Evolutionary conservation across 2,113 vertebrate species (phyloP).

Genomic region (Siphamia tubifer): DNA sequence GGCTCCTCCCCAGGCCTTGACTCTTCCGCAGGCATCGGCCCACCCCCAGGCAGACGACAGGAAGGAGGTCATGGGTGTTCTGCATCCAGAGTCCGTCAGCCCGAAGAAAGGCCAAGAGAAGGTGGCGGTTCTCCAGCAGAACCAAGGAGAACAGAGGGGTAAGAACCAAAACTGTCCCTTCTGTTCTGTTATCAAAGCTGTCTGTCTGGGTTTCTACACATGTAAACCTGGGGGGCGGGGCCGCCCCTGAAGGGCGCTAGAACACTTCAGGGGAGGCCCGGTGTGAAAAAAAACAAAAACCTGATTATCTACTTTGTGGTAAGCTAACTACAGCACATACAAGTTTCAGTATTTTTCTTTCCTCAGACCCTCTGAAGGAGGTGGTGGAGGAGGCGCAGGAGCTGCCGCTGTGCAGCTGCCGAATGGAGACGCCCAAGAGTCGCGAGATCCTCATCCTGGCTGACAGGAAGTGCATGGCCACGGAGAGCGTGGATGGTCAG

Average conservation of each 20-base stretch:
- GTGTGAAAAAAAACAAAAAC: not conserved
- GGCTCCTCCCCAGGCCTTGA: no score
- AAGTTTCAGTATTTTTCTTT: no score
- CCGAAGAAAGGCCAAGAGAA: constrained; percentile 80
- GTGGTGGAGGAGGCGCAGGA: constrained; percentile 87
- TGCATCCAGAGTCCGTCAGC: constrained; percentile 81
- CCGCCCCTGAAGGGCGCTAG: no score
- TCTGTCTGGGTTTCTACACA: no score
- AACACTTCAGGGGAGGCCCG: no score
- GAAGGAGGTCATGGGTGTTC: constrained; percentile 85
- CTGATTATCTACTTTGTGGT: no score
- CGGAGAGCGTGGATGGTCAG: constrained; percentile 91
- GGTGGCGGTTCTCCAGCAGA: constrained; percentile 74
- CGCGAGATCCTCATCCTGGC: constrained; percentile 92
- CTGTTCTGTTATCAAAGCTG: no score
- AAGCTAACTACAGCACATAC: no score
- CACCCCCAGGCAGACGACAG: constrained; percentile 65
- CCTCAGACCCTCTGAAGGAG: constrained; percentile 55
- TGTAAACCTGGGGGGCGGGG: no score
- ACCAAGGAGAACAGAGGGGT: constrained; percentile 75
- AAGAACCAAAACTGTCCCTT: not conserved
- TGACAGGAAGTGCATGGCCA: constrained; percentile 99
- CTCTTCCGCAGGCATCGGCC: no score
- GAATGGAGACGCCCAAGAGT: constrained; percentile 97
- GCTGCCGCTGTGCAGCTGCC: constrained; percentile 96